A percentile compares a stretch with the other conserved stretches of the same genome.
Evolutionary conservation across 2,797 vertebrate species (phyloP).

Genomic region (Halcyon smyrnensis): DNA sequence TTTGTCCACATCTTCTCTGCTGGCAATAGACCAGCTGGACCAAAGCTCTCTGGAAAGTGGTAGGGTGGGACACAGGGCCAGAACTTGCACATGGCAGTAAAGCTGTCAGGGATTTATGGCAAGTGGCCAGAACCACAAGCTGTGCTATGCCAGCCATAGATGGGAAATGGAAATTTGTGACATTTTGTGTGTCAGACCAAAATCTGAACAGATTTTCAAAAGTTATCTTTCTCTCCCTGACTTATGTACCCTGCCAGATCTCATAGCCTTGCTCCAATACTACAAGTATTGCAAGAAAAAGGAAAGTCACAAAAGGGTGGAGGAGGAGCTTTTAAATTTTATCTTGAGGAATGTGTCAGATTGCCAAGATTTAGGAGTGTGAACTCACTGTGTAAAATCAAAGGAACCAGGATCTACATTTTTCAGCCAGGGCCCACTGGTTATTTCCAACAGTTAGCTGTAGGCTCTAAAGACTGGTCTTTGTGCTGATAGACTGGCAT

Average conservation of each 20-base stretch:
- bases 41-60: background rate
- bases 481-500: background rate
- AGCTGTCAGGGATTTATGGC: conserved; percentile 20
- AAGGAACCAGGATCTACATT: background rate
- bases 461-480: background rate
- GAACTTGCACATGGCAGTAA: conserved; percentile 6
- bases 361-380: background rate
- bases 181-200: conserved; percentile 18
- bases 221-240: background rate
- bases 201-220: conserved; percentile 27
- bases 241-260: background rate
- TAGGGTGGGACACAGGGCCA: background rate
- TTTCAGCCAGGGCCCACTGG: background rate
- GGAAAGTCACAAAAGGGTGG: background rate
- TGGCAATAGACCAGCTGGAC: conserved; percentile 36
- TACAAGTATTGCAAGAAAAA: background rate
- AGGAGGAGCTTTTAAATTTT: background rate
- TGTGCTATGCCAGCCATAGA: conserved; percentile 40
- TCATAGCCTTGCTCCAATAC: background rate
- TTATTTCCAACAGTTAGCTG: background rate
- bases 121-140: conserved; percentile 27
- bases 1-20: background rate
- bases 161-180: conserved; percentile 43
- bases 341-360: background rate
- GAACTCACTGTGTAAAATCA: conserved; percentile 13